These are phyloP conservation scores for Myxocyprinus asiaticus DNA, from an alignment of 2,113 vertebrate genomes.

Conservation along the genomic window DNA sequence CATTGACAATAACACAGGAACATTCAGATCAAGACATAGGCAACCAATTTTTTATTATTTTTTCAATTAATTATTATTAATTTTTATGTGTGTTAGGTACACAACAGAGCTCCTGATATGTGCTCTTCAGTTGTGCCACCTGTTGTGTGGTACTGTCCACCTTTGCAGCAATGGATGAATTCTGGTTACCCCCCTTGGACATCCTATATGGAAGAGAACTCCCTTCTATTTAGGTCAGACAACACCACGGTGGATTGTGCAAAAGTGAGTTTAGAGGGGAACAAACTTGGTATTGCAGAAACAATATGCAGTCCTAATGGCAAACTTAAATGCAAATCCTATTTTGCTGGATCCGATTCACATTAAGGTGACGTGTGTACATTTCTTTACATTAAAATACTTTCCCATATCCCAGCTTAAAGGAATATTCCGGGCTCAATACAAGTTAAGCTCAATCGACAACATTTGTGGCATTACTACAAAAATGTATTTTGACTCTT, in stretches of 20 bases:
- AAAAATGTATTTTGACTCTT: too few relatives aligned
- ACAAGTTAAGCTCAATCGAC: too few relatives aligned
- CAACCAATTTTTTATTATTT: not conserved
- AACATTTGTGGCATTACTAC: too few relatives aligned
- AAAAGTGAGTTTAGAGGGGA: not conserved
- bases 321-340: not conserved
- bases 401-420: too few relatives aligned
- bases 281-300: not conserved
- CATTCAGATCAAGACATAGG: too few relatives aligned
- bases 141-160: conserved; percentile 12
- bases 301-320: not conserved
- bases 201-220: not conserved
- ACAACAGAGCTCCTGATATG: not conserved
- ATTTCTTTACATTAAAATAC: too few relatives aligned
- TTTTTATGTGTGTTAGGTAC: not conserved
- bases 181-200: conserved; percentile 23
- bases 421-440: too few relatives aligned
- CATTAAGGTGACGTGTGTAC: too few relatives aligned
- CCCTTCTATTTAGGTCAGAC: not conserved
- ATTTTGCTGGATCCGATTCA: not conserved
- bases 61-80: too few relatives aligned
- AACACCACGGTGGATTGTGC: not conserved
- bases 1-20: too few relatives aligned
- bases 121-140: conserved; percentile 3
- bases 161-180: conserved; percentile 22